phyloP scores from a whole-genome alignment of 2,888 invertebrate genomes.

The Lypha dubia region DNA sequence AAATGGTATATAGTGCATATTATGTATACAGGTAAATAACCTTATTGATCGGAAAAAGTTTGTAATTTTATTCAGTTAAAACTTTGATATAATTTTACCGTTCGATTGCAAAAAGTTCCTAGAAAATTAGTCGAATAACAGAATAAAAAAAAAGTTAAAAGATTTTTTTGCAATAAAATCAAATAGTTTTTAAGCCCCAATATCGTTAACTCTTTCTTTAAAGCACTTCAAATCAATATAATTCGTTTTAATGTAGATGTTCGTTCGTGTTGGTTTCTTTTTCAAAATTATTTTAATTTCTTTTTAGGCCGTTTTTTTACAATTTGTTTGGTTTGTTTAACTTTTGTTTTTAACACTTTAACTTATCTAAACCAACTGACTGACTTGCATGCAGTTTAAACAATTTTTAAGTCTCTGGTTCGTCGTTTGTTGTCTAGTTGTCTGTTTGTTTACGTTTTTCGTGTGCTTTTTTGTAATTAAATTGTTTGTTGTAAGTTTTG shows the following conservation, averaged over 20 bases:
- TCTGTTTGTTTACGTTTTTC: constrained; percentile 34
- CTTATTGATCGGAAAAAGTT: constrained; percentile 20
- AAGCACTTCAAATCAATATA: not conserved
- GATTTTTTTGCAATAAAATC: not conserved
- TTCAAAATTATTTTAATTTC: constrained; percentile 8
- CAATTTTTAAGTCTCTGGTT: constrained; percentile 48
- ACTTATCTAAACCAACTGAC: constrained; percentile 68
- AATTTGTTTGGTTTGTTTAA: constrained; percentile 22
- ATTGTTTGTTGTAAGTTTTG: constrained; percentile 29
- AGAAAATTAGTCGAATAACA: not conserved
- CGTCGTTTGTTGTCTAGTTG: constrained; percentile 11
- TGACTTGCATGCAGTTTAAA: constrained; percentile 59
- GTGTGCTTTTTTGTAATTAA: constrained; percentile 31
- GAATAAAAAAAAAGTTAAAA: not conserved
- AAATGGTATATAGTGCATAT: constrained; percentile 11
- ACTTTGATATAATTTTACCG: constrained; percentile 40
- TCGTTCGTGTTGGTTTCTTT: constrained; percentile 2
- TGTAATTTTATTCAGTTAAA: not conserved
- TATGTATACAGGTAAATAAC: constrained; percentile 52
- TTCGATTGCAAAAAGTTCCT: constrained; percentile 11
- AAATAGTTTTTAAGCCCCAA: not conserved
- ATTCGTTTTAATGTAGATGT: not conserved
- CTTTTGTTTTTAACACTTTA: constrained; percentile 66
- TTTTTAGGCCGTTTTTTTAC: constrained; percentile 2
- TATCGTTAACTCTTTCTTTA: not conserved